phyloP scores from a whole-genome alignment of 2,797 vertebrate species.

The Lutjanus argentimaculatus region DNA sequence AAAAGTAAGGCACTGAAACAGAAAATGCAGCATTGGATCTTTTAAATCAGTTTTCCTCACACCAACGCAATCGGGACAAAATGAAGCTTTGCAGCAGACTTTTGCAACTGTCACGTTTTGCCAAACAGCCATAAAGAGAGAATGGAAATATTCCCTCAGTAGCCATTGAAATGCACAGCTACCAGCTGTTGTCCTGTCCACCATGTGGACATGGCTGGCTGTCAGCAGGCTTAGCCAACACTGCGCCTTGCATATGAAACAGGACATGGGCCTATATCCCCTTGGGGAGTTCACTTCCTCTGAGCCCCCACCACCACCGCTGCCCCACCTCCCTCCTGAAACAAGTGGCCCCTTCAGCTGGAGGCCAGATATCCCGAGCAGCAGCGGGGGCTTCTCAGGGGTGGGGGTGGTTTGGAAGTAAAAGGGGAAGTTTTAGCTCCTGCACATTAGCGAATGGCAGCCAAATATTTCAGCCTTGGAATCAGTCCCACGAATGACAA shows the following conservation, averaged over 20 bases:
- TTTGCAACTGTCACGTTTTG: conserved; percentile 38
- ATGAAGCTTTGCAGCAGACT: conserved; percentile 3
- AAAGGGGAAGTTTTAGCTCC: conserved; percentile 71
- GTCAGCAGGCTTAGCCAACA: conserved; percentile 78
- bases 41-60: background rate
- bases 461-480: conserved; percentile 28
- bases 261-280: conserved; percentile 89
- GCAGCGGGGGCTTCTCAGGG: conserved; percentile 64
- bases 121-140: conserved; percentile 35
- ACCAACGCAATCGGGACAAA: background rate
- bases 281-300: conserved; percentile 91
- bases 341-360: conserved; percentile 91
- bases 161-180: conserved; percentile 84
- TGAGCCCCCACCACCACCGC: conserved; percentile 65
- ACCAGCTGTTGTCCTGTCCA: conserved; percentile 86
- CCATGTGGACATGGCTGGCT: conserved; percentile 81
- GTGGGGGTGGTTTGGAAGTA: conserved; percentile 61
- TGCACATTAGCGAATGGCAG: conserved; percentile 45
- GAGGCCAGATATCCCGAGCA: conserved; percentile 89
- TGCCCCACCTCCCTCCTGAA: conserved; percentile 66
- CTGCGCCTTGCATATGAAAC: conserved; percentile 89
- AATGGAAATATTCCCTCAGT: conserved; percentile 54
- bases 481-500: background rate
- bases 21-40: conserved; percentile 9
- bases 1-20: conserved; percentile 12